Conservation (phyloP, 2,113 vertebrate genomes). For the Urocitellus parryii region DNA sequence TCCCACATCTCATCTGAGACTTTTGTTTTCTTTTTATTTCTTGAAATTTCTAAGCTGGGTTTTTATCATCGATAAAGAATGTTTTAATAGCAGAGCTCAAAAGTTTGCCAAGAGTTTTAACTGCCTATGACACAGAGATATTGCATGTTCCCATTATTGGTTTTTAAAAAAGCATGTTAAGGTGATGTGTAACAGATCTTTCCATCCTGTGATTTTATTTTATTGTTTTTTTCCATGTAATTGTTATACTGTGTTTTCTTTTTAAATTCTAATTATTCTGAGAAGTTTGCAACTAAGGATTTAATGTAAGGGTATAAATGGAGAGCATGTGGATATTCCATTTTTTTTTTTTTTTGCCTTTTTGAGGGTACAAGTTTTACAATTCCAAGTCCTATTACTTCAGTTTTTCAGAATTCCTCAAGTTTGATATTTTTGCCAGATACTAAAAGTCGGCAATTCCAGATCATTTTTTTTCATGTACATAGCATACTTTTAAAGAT, state of each 20-base stretch:
- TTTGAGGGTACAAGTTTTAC: neutral
- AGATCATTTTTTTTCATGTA: neutral
- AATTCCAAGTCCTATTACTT: neutral
- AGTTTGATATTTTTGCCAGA: neutral
- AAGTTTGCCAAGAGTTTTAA: neutral
- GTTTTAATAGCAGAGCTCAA: neutral
- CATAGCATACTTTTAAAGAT: neutral
- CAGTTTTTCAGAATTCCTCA: neutral
- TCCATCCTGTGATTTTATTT: neutral
- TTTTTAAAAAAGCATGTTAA: neutral
- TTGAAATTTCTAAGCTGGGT: neutral
- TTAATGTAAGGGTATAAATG: neutral
- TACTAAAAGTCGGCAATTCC: neutral
- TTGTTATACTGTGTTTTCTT: neutral
- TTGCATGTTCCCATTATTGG: neutral
- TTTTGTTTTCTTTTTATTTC: neutral
- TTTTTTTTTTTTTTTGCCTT: neutral
- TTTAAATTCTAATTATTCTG: neutral
- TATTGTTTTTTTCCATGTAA: neutral
- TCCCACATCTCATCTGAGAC: neutral
- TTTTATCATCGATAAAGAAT: neutral
- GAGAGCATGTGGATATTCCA: neutral
- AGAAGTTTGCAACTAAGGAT: neutral
- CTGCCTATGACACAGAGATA: neutral
- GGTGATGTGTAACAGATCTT: neutral